phyloP scores from a whole-genome alignment of 2,888 invertebrate genomes.

The Oasisia sp. region DNA sequence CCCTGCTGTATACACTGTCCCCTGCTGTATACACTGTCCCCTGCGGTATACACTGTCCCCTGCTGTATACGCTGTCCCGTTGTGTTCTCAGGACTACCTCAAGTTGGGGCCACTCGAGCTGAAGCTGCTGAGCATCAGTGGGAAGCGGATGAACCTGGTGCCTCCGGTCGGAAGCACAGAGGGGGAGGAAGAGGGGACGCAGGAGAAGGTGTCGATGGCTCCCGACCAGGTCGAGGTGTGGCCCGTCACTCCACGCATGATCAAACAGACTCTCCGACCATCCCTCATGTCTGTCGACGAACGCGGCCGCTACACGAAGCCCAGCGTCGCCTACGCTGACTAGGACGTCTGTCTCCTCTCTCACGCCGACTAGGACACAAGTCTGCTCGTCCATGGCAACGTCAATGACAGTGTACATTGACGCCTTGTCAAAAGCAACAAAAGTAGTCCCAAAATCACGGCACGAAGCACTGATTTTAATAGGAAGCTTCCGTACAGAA shows the following conservation, averaged over 20 bases:
- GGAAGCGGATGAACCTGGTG: constrained; percentile 51
- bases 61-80: neutral
- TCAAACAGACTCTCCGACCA: constrained; percentile 13
- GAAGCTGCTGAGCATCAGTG: constrained; percentile 58
- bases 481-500: too few relatives aligned
- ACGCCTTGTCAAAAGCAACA: too few relatives aligned
- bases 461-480: too few relatives aligned
- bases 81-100: constrained; percentile 55
- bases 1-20: too few relatives aligned
- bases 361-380: neutral
- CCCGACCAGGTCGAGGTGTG: constrained; percentile 50
- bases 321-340: neutral
- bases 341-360: neutral
- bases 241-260: constrained; percentile 57
- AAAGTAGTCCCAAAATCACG: too few relatives aligned
- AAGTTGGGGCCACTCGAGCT: constrained; percentile 62
- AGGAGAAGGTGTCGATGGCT: neutral
- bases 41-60: too few relatives aligned
- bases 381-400: neutral
- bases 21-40: too few relatives aligned
- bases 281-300: neutral
- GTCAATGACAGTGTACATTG: neutral
- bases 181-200: constrained; percentile 17
- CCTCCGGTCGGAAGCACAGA: constrained; percentile 42
- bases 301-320: neutral